A percentile compares a stretch with the other conserved stretches of the same genome.
Conservation (phyloP, 2,797 vertebrate species). For the Crocodylus rhombifer region DNA sequence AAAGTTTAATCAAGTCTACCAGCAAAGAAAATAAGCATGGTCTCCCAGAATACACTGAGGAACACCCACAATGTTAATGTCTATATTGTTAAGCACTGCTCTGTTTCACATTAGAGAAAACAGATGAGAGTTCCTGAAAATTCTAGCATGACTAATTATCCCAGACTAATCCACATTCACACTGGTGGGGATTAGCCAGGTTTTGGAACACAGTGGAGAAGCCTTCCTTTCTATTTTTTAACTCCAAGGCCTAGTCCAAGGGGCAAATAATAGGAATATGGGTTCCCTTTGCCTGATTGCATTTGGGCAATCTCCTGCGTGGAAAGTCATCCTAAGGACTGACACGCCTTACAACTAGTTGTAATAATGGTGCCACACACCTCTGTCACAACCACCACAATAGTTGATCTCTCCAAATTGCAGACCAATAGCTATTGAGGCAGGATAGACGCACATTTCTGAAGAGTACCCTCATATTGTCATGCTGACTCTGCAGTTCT, state of each 20-base stretch:
- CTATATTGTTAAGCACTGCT: too few species aligned
- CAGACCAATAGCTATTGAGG: neutral
- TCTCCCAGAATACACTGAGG: too few species aligned
- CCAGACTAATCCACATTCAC: neutral
- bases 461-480: conserved; percentile 24
- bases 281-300: too few species aligned
- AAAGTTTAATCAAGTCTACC: too few species aligned
- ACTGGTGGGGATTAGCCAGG: neutral
- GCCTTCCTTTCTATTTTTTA: neutral
- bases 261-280: too few species aligned
- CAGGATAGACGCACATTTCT: neutral
- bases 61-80: too few species aligned
- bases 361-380: too few species aligned
- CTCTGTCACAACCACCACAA: neutral
- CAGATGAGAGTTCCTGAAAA: neutral
- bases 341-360: too few species aligned
- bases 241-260: neutral
- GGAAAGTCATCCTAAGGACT: too few species aligned
- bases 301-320: too few species aligned
- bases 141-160: neutral
- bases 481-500: neutral
- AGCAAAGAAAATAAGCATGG: too few species aligned
- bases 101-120: neutral
- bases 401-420: accelerated
- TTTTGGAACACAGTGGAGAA: accelerated